Conservation (phyloP, 1,140 invertebrate species). For the Drosophila pandora region DNA sequence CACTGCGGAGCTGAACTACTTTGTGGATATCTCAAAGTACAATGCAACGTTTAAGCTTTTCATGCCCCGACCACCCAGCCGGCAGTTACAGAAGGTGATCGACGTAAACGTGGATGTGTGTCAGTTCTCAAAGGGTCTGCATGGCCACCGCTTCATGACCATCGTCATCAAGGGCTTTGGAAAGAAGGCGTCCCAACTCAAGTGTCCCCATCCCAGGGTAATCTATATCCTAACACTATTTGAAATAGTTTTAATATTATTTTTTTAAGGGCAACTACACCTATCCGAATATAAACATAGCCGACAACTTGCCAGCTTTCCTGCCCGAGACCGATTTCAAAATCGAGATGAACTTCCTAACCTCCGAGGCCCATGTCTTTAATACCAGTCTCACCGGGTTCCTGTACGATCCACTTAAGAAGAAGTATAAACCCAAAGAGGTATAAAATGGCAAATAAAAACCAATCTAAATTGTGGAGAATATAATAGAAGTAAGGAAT, state of each 20-base stretch:
- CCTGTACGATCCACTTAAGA: constrained; percentile 18
- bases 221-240: too few relatives aligned
- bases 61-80: constrained; percentile 2
- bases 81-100: constrained; percentile 30
- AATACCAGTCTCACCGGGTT: constrained; percentile 25
- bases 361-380: background rate
- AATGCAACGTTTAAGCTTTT: constrained; percentile 45
- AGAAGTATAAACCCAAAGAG: background rate
- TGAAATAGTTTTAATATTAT: background rate
- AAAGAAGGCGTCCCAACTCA: constrained; percentile 14
- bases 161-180: constrained; percentile 28
- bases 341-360: constrained; percentile 44
- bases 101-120: constrained; percentile 46
- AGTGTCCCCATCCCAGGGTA: constrained; percentile 49
- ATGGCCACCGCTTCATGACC: constrained; percentile 23
- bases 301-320: constrained; percentile 37
- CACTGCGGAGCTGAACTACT: constrained; percentile 15
- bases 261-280: constrained; percentile 35
- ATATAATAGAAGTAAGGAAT: background rate
- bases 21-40: background rate
- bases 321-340: constrained; percentile 44
- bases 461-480: background rate
- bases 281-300: constrained; percentile 45
- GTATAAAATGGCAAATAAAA: background rate
- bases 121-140: constrained; percentile 24